Evolutionary conservation across 2,797 vertebrate species (phyloP).

Genomic region (Salarias fasciatus): DNA sequence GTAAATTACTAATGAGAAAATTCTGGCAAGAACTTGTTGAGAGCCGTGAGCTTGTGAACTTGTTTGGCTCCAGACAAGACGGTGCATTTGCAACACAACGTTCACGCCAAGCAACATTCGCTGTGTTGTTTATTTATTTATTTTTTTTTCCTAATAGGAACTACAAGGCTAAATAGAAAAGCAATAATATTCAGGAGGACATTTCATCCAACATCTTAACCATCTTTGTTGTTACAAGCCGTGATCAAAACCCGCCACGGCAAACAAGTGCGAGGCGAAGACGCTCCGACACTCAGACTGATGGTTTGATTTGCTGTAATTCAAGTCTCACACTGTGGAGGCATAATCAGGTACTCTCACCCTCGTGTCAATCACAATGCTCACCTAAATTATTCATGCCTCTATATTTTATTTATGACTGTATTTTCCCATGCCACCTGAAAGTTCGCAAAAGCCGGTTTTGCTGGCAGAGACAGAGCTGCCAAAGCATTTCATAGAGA

Average conservation of each 20-base stretch:
- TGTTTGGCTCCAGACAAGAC: constrained; percentile 15
- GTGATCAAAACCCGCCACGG: constrained; percentile 54
- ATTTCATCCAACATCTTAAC: constrained; percentile 31
- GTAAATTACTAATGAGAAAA: constrained; percentile 23
- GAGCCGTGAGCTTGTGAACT: constrained; percentile 21
- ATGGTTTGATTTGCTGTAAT: constrained; percentile 75
- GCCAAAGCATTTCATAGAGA: constrained; percentile 79
- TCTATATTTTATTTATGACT: constrained; percentile 85
- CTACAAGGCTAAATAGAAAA: constrained; percentile 15
- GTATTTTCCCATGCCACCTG: constrained; percentile 83
- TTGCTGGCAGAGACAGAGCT: constrained; percentile 79
- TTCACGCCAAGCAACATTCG: constrained; percentile 20
- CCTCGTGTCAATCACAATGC: constrained; percentile 84
- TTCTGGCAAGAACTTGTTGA: constrained; percentile 23
- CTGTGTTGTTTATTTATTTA: constrained; percentile 17
- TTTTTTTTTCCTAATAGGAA: background rate
- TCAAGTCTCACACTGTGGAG: constrained; percentile 72
- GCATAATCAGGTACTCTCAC: constrained; percentile 81
- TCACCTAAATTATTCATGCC: constrained; percentile 83
- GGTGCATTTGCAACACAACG: background rate
- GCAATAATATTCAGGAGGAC: constrained; percentile 29
- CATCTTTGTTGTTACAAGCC: constrained; percentile 45
- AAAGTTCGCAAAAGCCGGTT: constrained; percentile 78
- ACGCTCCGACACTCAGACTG: constrained; percentile 49
- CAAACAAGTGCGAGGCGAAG: constrained; percentile 35